Base-by-base conservation (phyloP, 1,140 invertebrate genomes). In the Cotesia vestalis region DNA sequence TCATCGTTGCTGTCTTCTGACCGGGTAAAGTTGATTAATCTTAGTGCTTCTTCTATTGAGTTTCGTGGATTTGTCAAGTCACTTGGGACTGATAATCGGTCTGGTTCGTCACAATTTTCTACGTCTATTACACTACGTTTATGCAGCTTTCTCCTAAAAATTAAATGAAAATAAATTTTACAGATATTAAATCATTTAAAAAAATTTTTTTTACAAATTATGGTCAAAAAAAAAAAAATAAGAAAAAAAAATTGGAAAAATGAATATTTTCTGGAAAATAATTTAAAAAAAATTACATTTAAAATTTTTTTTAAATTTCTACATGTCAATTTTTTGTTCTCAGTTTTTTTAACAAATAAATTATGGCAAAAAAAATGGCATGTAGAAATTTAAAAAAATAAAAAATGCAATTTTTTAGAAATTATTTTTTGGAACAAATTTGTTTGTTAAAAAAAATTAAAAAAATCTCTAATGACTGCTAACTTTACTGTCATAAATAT, bases 21-120 rank as follows among this genome's bases (percentile, higher is more conserved):
- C 71, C 91, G 88, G n/a, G 89, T 89, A 77, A 91, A 89, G 46
- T 90, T 90, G 53, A 92, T 89, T 68, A 90, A 84, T 46, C 89
- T 87, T 75, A 93, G 90, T 83, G 92, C 92, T 76, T 95, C 93
- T 71, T 91, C 90, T 93, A 94, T 94, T 4, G 90, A 73, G 74
- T 88, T 86, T 36, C 88, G 88, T 8, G 91, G 89, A 76, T 90
- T 91, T 20, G 82, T 83, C n/a, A 89, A 80, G 82, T 95, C 92
- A 79, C 92, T 93, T 0, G 89, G 85, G 6, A 89, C 84, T 11
- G 71, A 17, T 5, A 76, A 40, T 4, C 78, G 40, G 27, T 80
- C 72, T 5, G 68, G 20, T 35, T 70, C 20, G 69, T 72, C 66
- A 9, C 78, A 12, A 61, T 61, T 77, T 64, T 88, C 89, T 1